Evolutionary conservation across 2,797 vertebrate genomes (phyloP).

Genomic region (Nasua narica): DNA sequence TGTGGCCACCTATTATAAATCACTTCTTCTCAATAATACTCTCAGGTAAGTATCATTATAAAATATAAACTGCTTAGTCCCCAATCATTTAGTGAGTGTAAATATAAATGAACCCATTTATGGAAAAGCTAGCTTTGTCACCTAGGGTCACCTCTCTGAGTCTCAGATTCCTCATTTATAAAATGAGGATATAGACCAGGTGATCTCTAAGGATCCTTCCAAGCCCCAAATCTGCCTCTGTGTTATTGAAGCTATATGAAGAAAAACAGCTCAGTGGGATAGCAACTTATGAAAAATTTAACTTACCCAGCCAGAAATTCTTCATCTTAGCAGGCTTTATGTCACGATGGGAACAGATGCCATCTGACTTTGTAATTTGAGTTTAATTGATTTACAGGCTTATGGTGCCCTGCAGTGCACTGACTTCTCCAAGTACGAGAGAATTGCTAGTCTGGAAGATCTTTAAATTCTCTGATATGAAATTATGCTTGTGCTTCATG

Average conservation of each 20-base stretch:
- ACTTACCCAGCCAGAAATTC: background rate
- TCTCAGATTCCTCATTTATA: background rate
- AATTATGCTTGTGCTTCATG: background rate
- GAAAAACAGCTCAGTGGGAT: constrained; percentile 11
- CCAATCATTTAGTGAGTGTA: background rate
- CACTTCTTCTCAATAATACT: background rate
- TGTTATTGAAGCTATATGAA: constrained; percentile 28
- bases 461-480: background rate
- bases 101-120: constrained; percentile 18
- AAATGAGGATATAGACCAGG: background rate
- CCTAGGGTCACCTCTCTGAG: background rate
- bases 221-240: background rate
- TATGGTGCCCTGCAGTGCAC: background rate
- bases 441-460: background rate
- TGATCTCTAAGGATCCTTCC: background rate
- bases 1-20: background rate
- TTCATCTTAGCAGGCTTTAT: constrained; percentile 55
- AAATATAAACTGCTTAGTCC: background rate
- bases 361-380: constrained; percentile 56
- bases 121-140: background rate
- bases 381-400: constrained; percentile 67
- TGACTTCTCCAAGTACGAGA: background rate
- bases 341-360: constrained; percentile 57
- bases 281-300: constrained; percentile 39
- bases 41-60: background rate